Conservation (phyloP, 2,888 invertebrate species). For the Chrysodeixis includens region DNA sequence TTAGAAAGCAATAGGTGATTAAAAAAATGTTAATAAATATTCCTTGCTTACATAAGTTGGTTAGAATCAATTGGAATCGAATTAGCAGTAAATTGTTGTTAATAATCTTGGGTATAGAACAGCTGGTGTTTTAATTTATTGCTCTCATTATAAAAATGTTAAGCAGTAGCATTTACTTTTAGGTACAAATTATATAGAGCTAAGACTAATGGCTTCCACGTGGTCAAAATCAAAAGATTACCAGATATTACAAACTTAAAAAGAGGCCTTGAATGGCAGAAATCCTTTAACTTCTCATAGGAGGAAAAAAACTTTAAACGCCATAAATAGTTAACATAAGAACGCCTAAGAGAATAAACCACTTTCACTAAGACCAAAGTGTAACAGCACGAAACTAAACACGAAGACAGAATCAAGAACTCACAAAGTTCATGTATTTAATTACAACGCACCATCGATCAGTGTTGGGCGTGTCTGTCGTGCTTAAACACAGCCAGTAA, state of each 20-base stretch:
- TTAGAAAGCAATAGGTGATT: slow-evolving; percentile 53
- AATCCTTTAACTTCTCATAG: background rate
- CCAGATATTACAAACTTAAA: too few species aligned
- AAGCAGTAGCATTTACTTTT: slow-evolving; percentile 19
- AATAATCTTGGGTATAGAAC: slow-evolving; percentile 15
- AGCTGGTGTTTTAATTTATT: slow-evolving; percentile 15
- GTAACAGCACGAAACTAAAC: slow-evolving; percentile 3
- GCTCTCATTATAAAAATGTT: slow-evolving; percentile 22
- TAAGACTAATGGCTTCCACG: background rate
- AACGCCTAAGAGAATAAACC: background rate
- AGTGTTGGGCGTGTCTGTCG: slow-evolving; percentile 66
- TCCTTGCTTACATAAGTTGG: slow-evolving; percentile 42
- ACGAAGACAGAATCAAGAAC: slow-evolving; percentile 18
- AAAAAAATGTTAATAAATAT: slow-evolving; percentile 32
- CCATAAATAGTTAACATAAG: background rate
- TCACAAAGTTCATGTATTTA: slow-evolving; percentile 55
- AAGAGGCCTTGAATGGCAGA: background rate
- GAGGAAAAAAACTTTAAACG: background rate
- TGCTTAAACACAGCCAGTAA: slow-evolving; percentile 48
- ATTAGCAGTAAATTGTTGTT: slow-evolving; percentile 31
- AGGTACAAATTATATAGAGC: background rate
- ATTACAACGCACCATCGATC: slow-evolving; percentile 66
- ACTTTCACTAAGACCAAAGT: background rate
- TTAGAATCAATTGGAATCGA: slow-evolving; percentile 32
- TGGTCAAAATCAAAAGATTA: background rate